A percentile compares a stretch with the other conserved stretches of the same genome.
Conservation (phyloP, 2,888 invertebrate genomes). For the Bugulina stolonifera region DNA sequence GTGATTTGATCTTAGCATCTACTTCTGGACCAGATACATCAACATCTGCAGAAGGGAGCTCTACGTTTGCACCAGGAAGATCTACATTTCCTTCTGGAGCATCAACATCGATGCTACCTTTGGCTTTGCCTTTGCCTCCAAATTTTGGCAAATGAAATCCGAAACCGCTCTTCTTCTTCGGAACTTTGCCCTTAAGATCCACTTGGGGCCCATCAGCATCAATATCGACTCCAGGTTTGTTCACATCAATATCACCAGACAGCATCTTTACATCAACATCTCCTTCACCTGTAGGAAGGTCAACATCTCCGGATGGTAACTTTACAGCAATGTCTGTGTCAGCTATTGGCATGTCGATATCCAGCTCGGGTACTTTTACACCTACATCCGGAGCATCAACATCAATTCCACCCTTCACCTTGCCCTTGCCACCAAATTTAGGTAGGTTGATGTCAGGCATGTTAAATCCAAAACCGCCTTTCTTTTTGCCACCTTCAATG, state of each 20-base stretch:
- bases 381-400: conserved; percentile 4
- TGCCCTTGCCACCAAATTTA: not conserved
- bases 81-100: conserved; percentile 10
- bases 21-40: not conserved
- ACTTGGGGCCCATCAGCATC: conserved; percentile 23
- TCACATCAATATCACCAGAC: not conserved
- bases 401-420: not conserved
- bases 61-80: not conserved
- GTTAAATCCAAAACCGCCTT: conserved; percentile 10
- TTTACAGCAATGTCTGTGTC: not conserved
- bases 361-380: not conserved
- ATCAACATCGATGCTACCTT: conserved; percentile 14
- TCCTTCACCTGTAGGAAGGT: not conserved
- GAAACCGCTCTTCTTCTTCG: conserved; percentile 24
- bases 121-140: conserved; percentile 27
- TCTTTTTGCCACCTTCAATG: conserved; percentile 1
- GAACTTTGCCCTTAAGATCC: not conserved
- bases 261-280: not conserved
- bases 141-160: conserved; percentile 26
- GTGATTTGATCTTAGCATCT: not conserved
- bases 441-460: not conserved
- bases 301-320: not conserved
- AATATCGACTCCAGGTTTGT: conserved; percentile 26
- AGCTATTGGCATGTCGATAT: not conserved
- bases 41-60: not conserved